Percentiles rank a stretch among this genome's conserved stretches.
phyloP scores from a whole-genome alignment of 2,888 invertebrate genomes.

The Drosophila nr. medialis region DNA sequence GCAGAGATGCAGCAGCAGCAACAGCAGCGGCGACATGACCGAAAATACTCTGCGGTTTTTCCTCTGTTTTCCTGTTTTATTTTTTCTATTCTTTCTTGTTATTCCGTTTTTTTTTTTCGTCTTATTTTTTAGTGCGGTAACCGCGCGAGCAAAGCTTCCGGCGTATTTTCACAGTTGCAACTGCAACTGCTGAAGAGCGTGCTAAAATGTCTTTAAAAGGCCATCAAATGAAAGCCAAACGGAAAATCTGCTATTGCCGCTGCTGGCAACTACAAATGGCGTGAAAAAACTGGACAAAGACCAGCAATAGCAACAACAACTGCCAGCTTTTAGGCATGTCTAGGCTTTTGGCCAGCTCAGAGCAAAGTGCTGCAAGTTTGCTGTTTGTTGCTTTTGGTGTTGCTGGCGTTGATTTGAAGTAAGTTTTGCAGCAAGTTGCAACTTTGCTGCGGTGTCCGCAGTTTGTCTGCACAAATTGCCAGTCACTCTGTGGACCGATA shows the following conservation, averaged over 20 bases:
- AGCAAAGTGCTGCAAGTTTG: constrained; percentile 22
- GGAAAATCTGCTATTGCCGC: constrained; percentile 51
- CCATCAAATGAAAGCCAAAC: constrained; percentile 71
- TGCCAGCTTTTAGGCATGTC: constrained; percentile 31
- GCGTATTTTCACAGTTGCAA: constrained; percentile 37
- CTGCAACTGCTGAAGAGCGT: constrained; percentile 41
- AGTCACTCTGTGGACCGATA: constrained; percentile 62
- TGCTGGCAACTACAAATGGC: constrained; percentile 44
- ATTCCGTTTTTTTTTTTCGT: constrained; percentile 18
- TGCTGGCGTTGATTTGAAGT: constrained; percentile 47
- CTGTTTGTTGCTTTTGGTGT: constrained; percentile 13
- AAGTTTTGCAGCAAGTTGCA: constrained; percentile 54
- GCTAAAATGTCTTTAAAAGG: constrained; percentile 75
- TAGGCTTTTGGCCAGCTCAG: constrained; percentile 37
- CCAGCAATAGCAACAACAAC: neutral
- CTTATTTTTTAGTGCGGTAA: constrained; percentile 32
- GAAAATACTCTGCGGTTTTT: constrained; percentile 48
- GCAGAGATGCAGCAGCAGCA: constrained; percentile 26
- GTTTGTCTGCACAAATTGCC: constrained; percentile 76
- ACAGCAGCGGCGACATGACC: constrained; percentile 27
- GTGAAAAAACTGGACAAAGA: constrained; percentile 14
- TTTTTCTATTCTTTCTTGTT: constrained; percentile 6
- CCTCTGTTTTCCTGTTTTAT: constrained; percentile 9
- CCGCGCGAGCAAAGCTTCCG: constrained; percentile 56
- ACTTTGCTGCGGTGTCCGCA: constrained; percentile 64